A percentile compares a stretch with the other conserved stretches of the same genome.
Conservation (phyloP, 2,888 invertebrate genomes). For the Papilio elwesi region DNA sequence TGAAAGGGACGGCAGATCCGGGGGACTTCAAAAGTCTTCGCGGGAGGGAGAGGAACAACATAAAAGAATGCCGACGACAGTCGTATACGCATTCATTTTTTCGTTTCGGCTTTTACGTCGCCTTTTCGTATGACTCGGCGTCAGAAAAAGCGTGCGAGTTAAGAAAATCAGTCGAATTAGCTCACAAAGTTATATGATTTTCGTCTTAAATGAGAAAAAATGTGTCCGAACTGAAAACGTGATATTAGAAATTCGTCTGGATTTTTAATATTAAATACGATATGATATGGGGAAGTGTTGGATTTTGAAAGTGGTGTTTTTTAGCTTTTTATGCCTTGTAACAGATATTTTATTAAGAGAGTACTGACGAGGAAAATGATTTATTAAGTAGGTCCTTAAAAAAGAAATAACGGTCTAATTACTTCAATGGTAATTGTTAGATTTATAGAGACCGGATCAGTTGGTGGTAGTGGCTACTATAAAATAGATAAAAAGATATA, state of each 20-base stretch:
- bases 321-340: no score
- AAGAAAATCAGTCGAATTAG: constrained; percentile 13
- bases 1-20: constrained; percentile 62
- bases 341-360: neutral
- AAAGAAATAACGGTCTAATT: no score
- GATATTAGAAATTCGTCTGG: neutral
- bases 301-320: neutral
- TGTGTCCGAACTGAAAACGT: neutral
- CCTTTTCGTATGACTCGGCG: constrained; percentile 30
- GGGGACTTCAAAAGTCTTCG: constrained; percentile 51
- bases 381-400: neutral
- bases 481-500: no score
- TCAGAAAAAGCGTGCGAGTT: constrained; percentile 23
- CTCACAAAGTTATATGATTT: constrained; percentile 8
- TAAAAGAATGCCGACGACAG: constrained; percentile 73
- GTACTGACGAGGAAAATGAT: neutral
- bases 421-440: no score
- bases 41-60: constrained; percentile 60
- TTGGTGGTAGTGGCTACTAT: no score
- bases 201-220: constrained; percentile 1
- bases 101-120: constrained; percentile 38
- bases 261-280: neutral
- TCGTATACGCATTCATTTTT: constrained; percentile 51
- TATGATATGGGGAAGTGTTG: neutral
- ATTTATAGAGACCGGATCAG: no score